phyloP scores from a whole-genome alignment of 2,113 vertebrate genomes.

The Geococcyx californianus region DNA sequence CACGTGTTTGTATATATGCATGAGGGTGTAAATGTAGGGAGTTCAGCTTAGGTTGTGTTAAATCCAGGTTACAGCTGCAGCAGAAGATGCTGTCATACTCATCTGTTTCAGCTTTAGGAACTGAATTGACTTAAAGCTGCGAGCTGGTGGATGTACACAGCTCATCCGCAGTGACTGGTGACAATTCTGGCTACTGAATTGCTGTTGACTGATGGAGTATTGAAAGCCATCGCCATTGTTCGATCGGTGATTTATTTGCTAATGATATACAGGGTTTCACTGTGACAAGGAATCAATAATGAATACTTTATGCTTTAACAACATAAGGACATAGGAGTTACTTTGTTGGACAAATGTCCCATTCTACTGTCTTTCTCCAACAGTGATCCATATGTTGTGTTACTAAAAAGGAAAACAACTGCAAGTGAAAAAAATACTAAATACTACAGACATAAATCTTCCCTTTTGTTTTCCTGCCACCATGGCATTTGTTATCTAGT shows the following conservation, averaged over 20 bases:
- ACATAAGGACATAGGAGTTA: not conserved
- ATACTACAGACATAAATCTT: not conserved
- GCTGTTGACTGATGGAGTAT: not conserved
- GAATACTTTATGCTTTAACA: not conserved
- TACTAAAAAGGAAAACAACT: not conserved
- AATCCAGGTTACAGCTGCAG: not conserved
- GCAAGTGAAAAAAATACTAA: not conserved
- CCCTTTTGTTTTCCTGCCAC: not conserved
- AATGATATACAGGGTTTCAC: not conserved
- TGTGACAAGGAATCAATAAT: not conserved
- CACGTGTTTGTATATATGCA: not conserved
- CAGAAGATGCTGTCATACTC: not conserved
- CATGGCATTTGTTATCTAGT: not conserved
- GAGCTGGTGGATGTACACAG: rapidly evolving
- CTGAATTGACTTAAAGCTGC: not conserved
- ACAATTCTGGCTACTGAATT: not conserved
- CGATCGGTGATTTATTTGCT: not conserved
- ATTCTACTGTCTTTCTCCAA: rapidly evolving
- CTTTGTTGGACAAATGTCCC: not conserved
- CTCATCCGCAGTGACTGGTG: not conserved
- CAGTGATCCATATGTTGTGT: not conserved
- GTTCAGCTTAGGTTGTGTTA: not conserved
- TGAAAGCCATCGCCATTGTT: not conserved
- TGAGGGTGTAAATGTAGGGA: not conserved
- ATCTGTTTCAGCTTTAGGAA: not conserved